Base-by-base conservation (phyloP, 2,888 invertebrate species). In the Tryphoninae sp. region DNA sequence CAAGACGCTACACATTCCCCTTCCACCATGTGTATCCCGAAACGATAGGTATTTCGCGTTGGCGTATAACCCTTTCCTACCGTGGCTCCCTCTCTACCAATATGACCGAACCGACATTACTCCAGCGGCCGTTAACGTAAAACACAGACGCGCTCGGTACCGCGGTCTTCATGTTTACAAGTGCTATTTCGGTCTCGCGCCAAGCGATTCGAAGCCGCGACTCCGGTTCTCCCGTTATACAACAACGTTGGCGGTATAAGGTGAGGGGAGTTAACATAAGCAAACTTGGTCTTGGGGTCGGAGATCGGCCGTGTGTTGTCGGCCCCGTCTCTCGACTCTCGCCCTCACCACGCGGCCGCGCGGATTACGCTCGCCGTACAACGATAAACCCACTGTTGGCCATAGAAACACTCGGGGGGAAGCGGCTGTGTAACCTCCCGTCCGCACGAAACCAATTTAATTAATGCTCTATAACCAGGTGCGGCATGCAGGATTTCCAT, bases 131-230 rank as follows among this genome's bases (percentile, higher is more conserved):
- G 75, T 83, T 76, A 82, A 75, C 59, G 78, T 75, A 73, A 51
- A 73, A 51, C 61, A 64, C 72, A 77, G 65, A 19, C 45, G 55
- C 78, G 22, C 65, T 49, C 58, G 68, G 59, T 71, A 72, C 76
- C 51, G 65, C 69, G 64, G 78, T 62, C 76, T 72, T 74, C 89
- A 88, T 90, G 89, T 90, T 90, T 89, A 89, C 88, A 86, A 85
- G 88, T 89, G 89, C 89, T 90, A 90, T 90, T 90, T 87, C 89
- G 87, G 86, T 89, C 78, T 84, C 82, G 78, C 73, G 77, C 75
- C 71, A 33, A 51, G 51, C 74, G 51, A 33, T 33, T 33, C 33
- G 33, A 33, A 16, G 45, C 26, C 49, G 23, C 59, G 8, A 9
- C 55, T 40, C 26, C 73, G 78, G 13, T 77, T 61, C 76, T 82